A percentile compares a stretch with the other conserved stretches of the same genome.
phyloP scores from a whole-genome alignment of 1,140 invertebrate genomes.

The Micrasema minimum region DNA sequence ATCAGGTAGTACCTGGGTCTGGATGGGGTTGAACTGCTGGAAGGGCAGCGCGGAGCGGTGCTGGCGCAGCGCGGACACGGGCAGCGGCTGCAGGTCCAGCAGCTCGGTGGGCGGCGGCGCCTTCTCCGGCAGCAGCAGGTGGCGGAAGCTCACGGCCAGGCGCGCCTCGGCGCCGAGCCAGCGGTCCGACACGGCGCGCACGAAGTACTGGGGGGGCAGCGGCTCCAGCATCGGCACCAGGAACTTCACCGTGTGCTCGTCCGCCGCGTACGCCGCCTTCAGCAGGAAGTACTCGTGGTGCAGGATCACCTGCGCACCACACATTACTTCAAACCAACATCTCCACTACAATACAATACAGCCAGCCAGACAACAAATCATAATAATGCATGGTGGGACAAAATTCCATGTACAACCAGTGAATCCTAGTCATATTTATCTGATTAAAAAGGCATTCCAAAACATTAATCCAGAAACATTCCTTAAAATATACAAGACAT shows the following conservation, averaged over 20 bases:
- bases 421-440: too few species aligned
- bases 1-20: constrained; percentile 80
- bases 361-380: too few species aligned
- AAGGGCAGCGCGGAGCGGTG: constrained; percentile 89
- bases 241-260: constrained; percentile 97
- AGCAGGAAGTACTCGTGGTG: constrained; percentile 98
- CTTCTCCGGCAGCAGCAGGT: constrained; percentile 98
- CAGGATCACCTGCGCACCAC: constrained; percentile 74
- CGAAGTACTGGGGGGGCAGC: constrained; percentile 97
- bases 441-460: too few species aligned
- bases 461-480: too few species aligned
- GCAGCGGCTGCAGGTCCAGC: constrained; percentile 96
- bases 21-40: constrained; percentile 97
- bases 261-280: constrained; percentile 93
- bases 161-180: constrained; percentile 96
- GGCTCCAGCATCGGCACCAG: constrained; percentile 99
- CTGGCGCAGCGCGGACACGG: constrained; percentile 81
- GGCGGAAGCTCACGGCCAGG: constrained; percentile 96
- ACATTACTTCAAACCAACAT: background rate
- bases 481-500: too few species aligned
- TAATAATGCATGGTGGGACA: too few species aligned
- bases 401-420: too few species aligned
- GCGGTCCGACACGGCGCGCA: constrained; percentile 81
- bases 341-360: too few species aligned
- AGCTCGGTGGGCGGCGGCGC: constrained; percentile 97